Base-by-base conservation (phyloP, 2,888 invertebrate genomes). In the Zootermopsis nevadensis region DNA sequence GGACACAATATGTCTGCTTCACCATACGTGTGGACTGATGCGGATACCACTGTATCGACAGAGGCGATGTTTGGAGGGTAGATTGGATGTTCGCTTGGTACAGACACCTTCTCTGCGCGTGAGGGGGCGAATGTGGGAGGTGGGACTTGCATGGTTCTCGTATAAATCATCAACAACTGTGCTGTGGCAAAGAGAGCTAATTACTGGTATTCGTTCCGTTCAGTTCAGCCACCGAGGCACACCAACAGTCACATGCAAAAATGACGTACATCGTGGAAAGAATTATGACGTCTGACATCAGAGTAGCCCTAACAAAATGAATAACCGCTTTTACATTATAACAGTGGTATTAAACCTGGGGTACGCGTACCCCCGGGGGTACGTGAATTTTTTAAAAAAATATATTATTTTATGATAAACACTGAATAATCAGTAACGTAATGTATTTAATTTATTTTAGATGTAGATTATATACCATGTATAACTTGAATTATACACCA, bases 151-250 rank as follows among this genome's bases (percentile, higher is more conserved):
- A 31, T 79, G 66, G 33, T 66, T 79, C 79, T 66, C 79, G 31
- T 66, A 35, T 79, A 79, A 66, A 79, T 60, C 79, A 60, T 79
- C 60, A 55, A 55, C 55, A 77, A 77, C 33, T 77, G 55, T 33
- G 55, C 77, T 8, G 77, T 53, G 38, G 66, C 79, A 79, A 79
- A 79, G 79, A 38, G 66, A 66, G 79, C 79, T 79, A 79, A 79
- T 79, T 79, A 79, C 66, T n/a, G 66, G 66, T 27, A 8, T 27
- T 60, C 60, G 7, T 27, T 60, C 60, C 60, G n/a, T 27, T 27
- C 8, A 7, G 60, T 60, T 60, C 60, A 60, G n/a, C 60, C 60
- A n/a, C n/a, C n/a, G 60, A 60, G 60, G 27, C 60, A 60, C 60
- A 60, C 1, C 3, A 60, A 60, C 4, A 4, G 4, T 60, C 1